Evolutionary conservation across 2,797 vertebrate species (phyloP), one percentile per base, ranked within the genome.

Genomic region (Alectoris magna): DNA sequence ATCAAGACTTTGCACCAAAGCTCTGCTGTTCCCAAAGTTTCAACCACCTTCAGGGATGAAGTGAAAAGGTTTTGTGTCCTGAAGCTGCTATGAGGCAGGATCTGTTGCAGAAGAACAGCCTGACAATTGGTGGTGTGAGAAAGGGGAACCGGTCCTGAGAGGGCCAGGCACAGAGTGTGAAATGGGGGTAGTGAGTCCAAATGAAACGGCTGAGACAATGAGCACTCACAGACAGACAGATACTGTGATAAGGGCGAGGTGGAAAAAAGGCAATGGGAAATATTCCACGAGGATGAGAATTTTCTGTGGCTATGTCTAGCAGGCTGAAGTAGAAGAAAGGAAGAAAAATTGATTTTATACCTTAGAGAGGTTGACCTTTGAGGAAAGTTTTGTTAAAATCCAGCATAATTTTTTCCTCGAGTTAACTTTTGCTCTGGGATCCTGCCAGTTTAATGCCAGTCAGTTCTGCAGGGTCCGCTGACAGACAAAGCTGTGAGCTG

Each of bases 301-400:
- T 93, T 89, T 88, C 68, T 92, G 5, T 58, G 87, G 53, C 62
- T 91, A 36, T 60, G 71, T 43, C 43, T 43, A 93, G 78, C 66
- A 71, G 59, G 17, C 59, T 85, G 39, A 83, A 83, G 68, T 75
- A 90, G 76, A 31, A 80, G 56, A 67, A 88, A 83, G 73, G 66
- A 68, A 70, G 44, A 11, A 76, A 76, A 90, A 88, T 91, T 84
- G 93, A 94, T 95, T 91, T 94, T 73, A 49, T 91, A 56, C 53
- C 60, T 86, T 79, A 82, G 56, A 76, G 80, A 92, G 51, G 60
- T 15, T 92, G 77, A 84, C 76, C 91, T 95, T 88, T 90, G 77
- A 94, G 95, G 80, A 92, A 89, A 73, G 48, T 92, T 92, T 77
- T 93, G 90, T 90, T 92, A 95, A 95, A 95, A 95, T 92, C 59